Percentiles rank a stretch among this genome's conserved stretches.
phyloP scores from a whole-genome alignment of 2,113 vertebrate genomes.

The Laticauda laticaudata region DNA sequence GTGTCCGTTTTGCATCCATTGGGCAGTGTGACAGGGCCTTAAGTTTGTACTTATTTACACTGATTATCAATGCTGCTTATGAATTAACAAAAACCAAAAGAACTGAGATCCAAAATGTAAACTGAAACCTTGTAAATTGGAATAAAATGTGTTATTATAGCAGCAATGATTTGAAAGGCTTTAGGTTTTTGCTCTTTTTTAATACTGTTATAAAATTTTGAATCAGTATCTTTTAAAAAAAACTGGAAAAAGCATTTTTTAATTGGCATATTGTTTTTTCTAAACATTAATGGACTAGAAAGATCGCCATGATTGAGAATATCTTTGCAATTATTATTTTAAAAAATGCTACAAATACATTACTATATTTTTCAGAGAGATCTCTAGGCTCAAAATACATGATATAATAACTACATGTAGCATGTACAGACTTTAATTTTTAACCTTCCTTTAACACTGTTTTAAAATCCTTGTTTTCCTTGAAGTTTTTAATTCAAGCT shows the following conservation, averaged over 20 bases:
- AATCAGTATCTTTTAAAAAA: not conserved
- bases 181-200: not conserved
- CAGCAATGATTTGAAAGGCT: not conserved
- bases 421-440: not conserved
- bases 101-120: not conserved
- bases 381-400: not conserved
- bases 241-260: not conserved
- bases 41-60: not conserved
- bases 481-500: not conserved
- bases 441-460: not conserved
- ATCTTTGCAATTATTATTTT: not conserved
- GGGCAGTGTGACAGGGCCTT: too few relatives aligned
- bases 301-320: not conserved
- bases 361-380: not conserved
- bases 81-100: not conserved
- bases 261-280: not conserved
- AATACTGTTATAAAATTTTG: not conserved
- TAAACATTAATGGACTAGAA: not conserved
- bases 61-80: not conserved
- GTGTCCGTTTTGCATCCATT: too few relatives aligned
- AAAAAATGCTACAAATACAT: not conserved
- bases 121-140: not conserved
- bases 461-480: not conserved
- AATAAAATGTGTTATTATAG: not conserved
- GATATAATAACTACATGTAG: not conserved